Evolutionary conservation across 2,797 vertebrate genomes (phyloP).

Genomic region (Gila robusta): DNA sequence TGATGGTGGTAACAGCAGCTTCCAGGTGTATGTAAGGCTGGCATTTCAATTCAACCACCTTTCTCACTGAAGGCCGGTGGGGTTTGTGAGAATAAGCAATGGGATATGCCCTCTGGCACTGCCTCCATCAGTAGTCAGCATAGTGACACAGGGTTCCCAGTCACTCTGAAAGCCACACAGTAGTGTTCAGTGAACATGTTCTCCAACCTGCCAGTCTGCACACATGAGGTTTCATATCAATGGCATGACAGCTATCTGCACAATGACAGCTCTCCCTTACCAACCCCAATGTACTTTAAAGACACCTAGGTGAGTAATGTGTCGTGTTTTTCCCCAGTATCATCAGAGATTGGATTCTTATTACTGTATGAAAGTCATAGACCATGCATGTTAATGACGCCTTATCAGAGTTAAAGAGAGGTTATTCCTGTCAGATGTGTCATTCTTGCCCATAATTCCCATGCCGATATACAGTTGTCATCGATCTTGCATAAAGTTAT

Average conservation of each 20-base stretch:
- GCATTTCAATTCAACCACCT: constrained; percentile 23
- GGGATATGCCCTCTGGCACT: constrained; percentile 45
- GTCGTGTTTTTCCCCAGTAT: not conserved
- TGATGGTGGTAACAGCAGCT: not conserved
- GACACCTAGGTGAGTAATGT: not conserved
- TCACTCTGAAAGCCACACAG: constrained; percentile 23
- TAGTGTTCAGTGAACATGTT: constrained; percentile 29
- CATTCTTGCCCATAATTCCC: constrained; percentile 31
- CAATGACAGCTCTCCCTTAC: not conserved
- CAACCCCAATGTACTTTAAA: not conserved
- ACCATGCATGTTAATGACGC: constrained; percentile 39
- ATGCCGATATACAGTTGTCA: constrained; percentile 34
- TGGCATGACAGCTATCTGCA: constrained; percentile 21
- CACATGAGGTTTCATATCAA: not conserved
- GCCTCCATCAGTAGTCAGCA: constrained; percentile 45
- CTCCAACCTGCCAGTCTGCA: constrained; percentile 13
- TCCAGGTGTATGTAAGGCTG: not conserved
- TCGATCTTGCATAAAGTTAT: constrained; percentile 40
- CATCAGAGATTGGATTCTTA: not conserved
- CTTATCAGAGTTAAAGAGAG: constrained; percentile 23
- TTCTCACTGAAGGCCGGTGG: constrained; percentile 29
- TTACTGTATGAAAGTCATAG: not conserved
- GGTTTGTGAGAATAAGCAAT: constrained; percentile 45
- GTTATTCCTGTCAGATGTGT: constrained; percentile 40
- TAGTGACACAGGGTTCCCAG: constrained; percentile 37